Evolutionary conservation across 1,140 invertebrate species (phyloP), one percentile per base, ranked within the genome.

Genomic region (Physella acuta): DNA sequence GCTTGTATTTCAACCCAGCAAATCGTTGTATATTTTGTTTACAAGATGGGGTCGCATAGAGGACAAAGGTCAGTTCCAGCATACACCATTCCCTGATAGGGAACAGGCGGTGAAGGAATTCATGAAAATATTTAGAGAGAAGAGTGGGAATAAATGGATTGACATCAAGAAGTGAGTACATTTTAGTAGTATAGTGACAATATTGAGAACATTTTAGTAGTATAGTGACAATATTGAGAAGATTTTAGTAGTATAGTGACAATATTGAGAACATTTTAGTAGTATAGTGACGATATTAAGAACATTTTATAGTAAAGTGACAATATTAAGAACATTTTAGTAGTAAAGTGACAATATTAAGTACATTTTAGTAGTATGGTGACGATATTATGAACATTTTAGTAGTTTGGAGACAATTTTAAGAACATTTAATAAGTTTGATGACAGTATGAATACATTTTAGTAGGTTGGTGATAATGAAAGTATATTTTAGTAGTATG

Each of bases 11-110:
- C 81, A 88, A 61, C 78, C 82, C 52, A 80, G 79, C 14, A 85
- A 86, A 64, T 82, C 87, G 61, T 70, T 88, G 26, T 86, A 82
- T 70, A 76, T 88, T 36, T 74, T 88, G 30, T 88, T 88, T 73
- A 88, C 87, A 28, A 79, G 86, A 31, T 88, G 87, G 87, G 88
- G 88, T n/a, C 71, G 87, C 55, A 85, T 88, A 62, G 87, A 87
- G 28, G 81, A 84, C 37, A 74, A 37, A 3, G 87, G 87, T 11
- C 83, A 86, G 69, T 85, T 78, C 72, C 87, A 88, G 75, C 85
- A 87, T 65, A 88, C 86, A 3, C 87, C 87, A 33, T 88, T 83
- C 75, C 72, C 73, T 11, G 79, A 73, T 16, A 69, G 81, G 44
- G 81, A 82, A 26, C 84, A 85, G 33, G 86, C 83, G 34, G 77